These are phyloP conservation scores for cattle (Bos taurus) DNA, from an alignment of 2,113 vertebrate species.

Conservation along the genomic window ARS-UCD2.0 NC_037357.1:27146501-27147000, in stretches of 20 bases:
- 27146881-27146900: background rate
- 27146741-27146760: conserved; percentile 10
- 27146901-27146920: background rate
- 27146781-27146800: conserved; percentile 1
- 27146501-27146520: background rate
- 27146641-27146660: conserved; percentile 65
- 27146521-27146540: no score
- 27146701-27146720: background rate
- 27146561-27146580: background rate
- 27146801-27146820: background rate
- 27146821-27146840: conserved; percentile 51
- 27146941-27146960: background rate
- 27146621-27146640: conserved; percentile 57
- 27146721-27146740: conserved; percentile 32
- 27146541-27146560: no score
- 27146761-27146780: conserved; percentile 25
- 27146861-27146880: background rate
- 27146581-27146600: conserved; percentile 18
- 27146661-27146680: conserved; percentile 38
- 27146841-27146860: conserved; percentile 17
- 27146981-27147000: background rate
- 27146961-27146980: background rate
- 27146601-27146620: conserved; percentile 18
- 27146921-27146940: background rate
- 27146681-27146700: background rate